Base-by-base conservation (phyloP, 2,888 invertebrate species). In the Lomographa bimaculata region DNA sequence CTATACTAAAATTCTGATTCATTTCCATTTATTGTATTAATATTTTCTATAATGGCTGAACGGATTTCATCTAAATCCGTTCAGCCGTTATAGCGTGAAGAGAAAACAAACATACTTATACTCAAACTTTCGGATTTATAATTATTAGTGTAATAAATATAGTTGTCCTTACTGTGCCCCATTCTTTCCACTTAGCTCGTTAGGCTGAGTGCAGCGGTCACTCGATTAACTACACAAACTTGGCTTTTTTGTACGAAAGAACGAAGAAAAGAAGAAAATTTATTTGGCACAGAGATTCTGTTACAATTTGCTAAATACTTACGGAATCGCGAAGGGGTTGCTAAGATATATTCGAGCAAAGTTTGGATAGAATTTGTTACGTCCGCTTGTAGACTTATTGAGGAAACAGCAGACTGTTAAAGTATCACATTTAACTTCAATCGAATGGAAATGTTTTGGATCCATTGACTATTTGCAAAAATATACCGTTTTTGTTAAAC, bases 181-280 rank as follows among this genome's bases (percentile, higher is more conserved):
- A 7, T 26, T 28, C 18, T 7, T 32, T 9, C 3, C 24, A 7
- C 23, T 8, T 18, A 33, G 49, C 60, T 76, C 67, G 64, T 73
- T 70, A 73, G 61, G 46, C 56, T 27, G 54, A 63, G 60, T 69
- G 67, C 64, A 58, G 64, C 51, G 65, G 71, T 72, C 75, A 71
- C 66, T 64, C 58, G 61, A 71, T 72, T 74, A 72, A 77, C 72
- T 67, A 67, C 63, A 40, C 38, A 35, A 56, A 57, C 30, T 57
- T 53, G 36, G 30, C 40, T 38, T 56, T 63, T 57, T 42, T 54
- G 44, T n/a, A 39, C 39, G 38, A 43, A 32, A 34, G 14, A 14
- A 25, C 17, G 36, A 18, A 18, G 7, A 26, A 41, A 26, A 4
- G 10, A 18, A 29, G 7, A 3, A 32, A 35, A 51, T 53, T 57